Percentiles rank a stretch among this genome's conserved stretches.
Conservation (phyloP, 2,888 invertebrate species). For the Cosmorhoe ocellata region DNA sequence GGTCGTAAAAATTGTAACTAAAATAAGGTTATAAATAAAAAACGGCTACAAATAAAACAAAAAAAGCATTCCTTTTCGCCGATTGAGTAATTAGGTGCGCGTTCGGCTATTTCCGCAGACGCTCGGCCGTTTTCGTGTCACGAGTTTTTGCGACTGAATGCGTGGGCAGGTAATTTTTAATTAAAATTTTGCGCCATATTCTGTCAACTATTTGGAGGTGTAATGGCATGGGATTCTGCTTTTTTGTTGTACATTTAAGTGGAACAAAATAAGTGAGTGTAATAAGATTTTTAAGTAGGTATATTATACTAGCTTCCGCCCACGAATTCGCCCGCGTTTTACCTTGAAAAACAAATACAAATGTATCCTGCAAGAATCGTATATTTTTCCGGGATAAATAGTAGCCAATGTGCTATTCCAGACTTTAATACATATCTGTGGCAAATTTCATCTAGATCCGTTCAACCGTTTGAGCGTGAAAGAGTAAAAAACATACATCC, state of each 20-base stretch:
- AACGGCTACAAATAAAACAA: constrained; percentile 35
- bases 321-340: too few relatives aligned
- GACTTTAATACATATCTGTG: too few relatives aligned
- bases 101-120: constrained; percentile 51
- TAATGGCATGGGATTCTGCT: constrained; percentile 19
- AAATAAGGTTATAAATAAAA: constrained; percentile 6
- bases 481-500: too few relatives aligned
- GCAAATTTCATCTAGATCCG: too few relatives aligned
- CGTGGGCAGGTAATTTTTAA: constrained; percentile 63
- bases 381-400: too few relatives aligned
- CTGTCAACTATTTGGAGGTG: constrained; percentile 59
- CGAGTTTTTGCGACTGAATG: constrained; percentile 53
- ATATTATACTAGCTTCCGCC: too few relatives aligned
- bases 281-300: too few relatives aligned
- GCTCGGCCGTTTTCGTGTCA: constrained; percentile 57
- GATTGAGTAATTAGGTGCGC: constrained; percentile 66
- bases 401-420: too few relatives aligned
- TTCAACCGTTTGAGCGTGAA: too few relatives aligned
- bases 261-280: too few relatives aligned
- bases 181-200: constrained; percentile 75
- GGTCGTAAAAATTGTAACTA: neutral
- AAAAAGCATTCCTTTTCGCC: constrained; percentile 54
- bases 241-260: neutral
- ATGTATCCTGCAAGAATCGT: too few relatives aligned
- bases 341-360: too few relatives aligned